These are phyloP conservation scores for Mastacembelus armatus DNA, from an alignment of 2,797 vertebrate genomes.

Conservation along the genomic window DNA sequence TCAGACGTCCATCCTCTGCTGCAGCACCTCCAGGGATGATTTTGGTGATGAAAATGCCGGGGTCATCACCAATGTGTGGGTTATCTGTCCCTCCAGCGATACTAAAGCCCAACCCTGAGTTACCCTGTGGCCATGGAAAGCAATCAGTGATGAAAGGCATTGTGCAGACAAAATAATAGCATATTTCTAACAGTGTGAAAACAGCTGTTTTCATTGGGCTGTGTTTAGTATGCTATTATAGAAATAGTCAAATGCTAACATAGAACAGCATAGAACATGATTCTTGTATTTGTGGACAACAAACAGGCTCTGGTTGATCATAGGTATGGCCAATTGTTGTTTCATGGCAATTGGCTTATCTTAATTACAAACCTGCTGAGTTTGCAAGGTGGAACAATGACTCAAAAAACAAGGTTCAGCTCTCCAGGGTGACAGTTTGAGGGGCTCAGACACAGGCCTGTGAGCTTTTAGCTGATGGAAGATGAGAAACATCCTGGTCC, in stretches of 20 bases:
- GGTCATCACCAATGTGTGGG: constrained; percentile 96
- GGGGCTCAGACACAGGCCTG: neutral
- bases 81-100: constrained; percentile 98
- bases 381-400: constrained; percentile 21
- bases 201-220: neutral
- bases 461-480: constrained; percentile 4
- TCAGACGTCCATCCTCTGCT: constrained; percentile 94
- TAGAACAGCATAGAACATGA: neutral
- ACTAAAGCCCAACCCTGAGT: constrained; percentile 97
- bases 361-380: constrained; percentile 56
- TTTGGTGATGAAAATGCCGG: constrained; percentile 98
- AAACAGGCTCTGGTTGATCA: constrained; percentile 31
- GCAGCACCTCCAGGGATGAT: constrained; percentile 97
- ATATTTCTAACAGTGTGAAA: neutral
- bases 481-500: constrained; percentile 7
- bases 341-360: constrained; percentile 42
- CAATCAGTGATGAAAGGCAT: constrained; percentile 37
- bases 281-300: neutral
- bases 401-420: constrained; percentile 22
- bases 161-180: neutral
- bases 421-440: neutral
- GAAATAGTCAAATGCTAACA: neutral
- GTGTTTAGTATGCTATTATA: neutral
- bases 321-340: no score
- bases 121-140: constrained; percentile 84